Base-by-base conservation (phyloP, 1,140 invertebrate species). In the Bombus sibiricus region DNA sequence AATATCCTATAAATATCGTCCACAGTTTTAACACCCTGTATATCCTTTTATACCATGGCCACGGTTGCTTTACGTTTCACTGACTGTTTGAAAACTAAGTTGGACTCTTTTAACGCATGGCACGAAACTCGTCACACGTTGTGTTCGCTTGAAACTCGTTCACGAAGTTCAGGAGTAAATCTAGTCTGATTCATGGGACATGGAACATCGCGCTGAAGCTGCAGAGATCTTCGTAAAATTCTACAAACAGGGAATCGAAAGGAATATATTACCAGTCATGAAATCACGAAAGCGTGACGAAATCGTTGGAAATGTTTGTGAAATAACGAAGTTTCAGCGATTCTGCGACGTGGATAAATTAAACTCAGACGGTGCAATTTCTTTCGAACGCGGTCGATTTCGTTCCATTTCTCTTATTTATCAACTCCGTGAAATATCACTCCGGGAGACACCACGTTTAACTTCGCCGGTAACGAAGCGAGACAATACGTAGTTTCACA, bases 161-260 rank as follows among this genome's bases (percentile, higher is more conserved):
- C 71, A 5, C 25, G 25, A 73, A 53, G n/a, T 74, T 82, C 4
- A n/a, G 25, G 2, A 43, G 37, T 64, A 82, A 82, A 74, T 82
- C 57, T 1, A 1, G n/a, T 2, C 41, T 64, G 57, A 82, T 74
- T 82, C n/a, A 74, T 64, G 71, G 2, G 39, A 64, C 22, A 72
- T 39, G 22, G 37, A 25, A 43, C 13, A 22, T 47, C 71, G 69
- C 3, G 64, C 59, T 64, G 62, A 64, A 64, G 32, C 41, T 37
- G n/a, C 39, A 47, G 64, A 64, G 47, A 53, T 2, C 43, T 39
- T 8, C 32, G 12, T 62, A 43, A 41, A 13, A 53, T 25, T 68
- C 28, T 18, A 68, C 32, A 75, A 32, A 32, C 59, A 37, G 5
- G 3, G 15, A 39, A 37, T 34, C 41, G 15, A 32, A 6, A 32